These are phyloP conservation scores for Rhinopithecus roxellana DNA, from an alignment of 2,113 vertebrate species.

Conservation along the genomic window DNA sequence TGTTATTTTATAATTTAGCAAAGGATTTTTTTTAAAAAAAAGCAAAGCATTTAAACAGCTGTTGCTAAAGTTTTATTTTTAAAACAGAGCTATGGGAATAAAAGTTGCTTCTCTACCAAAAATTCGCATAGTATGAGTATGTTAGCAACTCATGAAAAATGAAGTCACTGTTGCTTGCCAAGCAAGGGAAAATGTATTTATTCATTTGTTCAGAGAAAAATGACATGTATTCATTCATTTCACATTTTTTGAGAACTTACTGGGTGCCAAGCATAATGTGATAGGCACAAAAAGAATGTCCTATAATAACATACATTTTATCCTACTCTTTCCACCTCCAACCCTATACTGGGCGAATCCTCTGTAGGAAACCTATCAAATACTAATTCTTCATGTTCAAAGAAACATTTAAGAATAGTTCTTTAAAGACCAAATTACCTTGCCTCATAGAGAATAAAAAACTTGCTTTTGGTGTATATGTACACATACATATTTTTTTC, in stretches of 20 bases:
- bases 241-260: background rate
- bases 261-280: background rate
- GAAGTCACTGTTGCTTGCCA: background rate
- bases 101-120: conserved; percentile 30
- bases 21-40: background rate
- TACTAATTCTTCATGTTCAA: background rate
- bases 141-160: conserved; percentile 8
- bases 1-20: conserved; percentile 43
- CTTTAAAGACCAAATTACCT: background rate
- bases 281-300: background rate
- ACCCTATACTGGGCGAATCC: background rate
- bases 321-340: background rate
- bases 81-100: conserved; percentile 41
- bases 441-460: background rate
- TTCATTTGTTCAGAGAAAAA: background rate
- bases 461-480: background rate
- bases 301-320: background rate
- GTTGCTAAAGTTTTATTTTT: conserved; percentile 7
- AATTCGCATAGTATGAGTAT: background rate
- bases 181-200: background rate
- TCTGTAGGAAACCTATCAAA: background rate
- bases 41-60: background rate
- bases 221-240: background rate
- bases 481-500: background rate
- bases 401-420: conserved; percentile 25